Conservation (phyloP, 2,113 vertebrate genomes). For the Perca schrenkii region DNA sequence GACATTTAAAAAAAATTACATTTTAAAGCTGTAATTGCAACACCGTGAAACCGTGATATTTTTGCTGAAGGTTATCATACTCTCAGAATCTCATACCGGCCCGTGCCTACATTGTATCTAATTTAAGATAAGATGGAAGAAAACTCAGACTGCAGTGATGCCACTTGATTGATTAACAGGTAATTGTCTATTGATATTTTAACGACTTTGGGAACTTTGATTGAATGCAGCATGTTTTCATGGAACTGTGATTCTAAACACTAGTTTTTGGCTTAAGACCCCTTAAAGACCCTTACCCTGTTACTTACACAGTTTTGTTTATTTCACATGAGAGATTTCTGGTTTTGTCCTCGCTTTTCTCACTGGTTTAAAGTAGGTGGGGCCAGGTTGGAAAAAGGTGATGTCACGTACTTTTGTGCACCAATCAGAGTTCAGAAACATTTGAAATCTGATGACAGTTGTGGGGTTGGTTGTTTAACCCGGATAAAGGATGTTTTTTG, state of each 20-base stretch:
- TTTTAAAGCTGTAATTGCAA: no score
- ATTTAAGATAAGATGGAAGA: background rate
- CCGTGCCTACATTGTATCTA: background rate
- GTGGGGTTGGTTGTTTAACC: no score
- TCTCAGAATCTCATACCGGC: no score
- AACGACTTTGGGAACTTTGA: background rate
- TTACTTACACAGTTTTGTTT: background rate
- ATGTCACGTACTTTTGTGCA: background rate
- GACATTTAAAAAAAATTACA: no score
- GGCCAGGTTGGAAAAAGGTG: background rate
- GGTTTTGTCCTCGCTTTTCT: background rate
- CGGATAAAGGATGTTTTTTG: no score
- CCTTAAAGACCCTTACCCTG: background rate
- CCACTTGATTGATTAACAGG: background rate
- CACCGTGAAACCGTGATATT: no score
- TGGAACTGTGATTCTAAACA: background rate
- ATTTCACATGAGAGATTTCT: background rate
- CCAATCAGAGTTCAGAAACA: background rate
- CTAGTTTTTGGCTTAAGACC: background rate
- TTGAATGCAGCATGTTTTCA: conserved; percentile 2
- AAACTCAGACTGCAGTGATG: background rate
- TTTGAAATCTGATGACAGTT: background rate
- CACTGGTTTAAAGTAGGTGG: background rate
- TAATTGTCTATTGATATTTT: background rate
- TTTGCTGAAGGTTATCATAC: no score